Evolutionary conservation across 2,888 invertebrate species (phyloP).

Genomic region (Aporophyla lueneburgensis): DNA sequence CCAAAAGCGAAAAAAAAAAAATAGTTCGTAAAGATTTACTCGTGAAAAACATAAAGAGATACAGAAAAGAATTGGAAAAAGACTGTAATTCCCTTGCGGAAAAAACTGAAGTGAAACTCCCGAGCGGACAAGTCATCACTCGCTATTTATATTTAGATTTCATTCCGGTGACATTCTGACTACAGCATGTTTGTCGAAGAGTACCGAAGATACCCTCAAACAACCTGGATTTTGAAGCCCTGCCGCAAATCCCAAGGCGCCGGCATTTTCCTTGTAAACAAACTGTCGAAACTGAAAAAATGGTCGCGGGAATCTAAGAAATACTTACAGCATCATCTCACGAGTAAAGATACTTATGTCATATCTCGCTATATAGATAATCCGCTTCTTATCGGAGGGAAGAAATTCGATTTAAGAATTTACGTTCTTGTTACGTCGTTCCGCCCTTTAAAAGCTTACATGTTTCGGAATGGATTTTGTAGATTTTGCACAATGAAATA

Average conservation of each 20-base stretch:
- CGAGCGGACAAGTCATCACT: constrained; percentile 91
- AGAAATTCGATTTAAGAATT: constrained; percentile 97
- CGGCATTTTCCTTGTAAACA: constrained; percentile 98
- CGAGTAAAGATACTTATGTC: constrained; percentile 96
- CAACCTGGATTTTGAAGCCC: constrained; percentile 99
- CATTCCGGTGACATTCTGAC: constrained; percentile 98
- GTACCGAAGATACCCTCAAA: constrained; percentile 97
- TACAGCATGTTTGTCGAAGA: constrained; percentile 99
- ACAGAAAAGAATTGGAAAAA: constrained; percentile 97
- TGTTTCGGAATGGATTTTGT: constrained; percentile 97
- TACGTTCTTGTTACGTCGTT: constrained; percentile 98
- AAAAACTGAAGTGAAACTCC: constrained; percentile 87
- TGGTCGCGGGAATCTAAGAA: constrained; percentile 97
- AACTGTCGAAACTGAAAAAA: constrained; percentile 97
- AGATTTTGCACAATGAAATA: constrained; percentile 98
- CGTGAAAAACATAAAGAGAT: constrained; percentile 98
- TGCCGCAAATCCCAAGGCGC: constrained; percentile 97
- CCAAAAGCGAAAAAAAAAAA: too few relatives aligned
- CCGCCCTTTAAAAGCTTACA: constrained; percentile 97
- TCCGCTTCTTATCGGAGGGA: constrained; percentile 97
- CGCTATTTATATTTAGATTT: constrained; percentile 96
- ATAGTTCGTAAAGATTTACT: constrained; percentile 98
- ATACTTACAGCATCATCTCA: constrained; percentile 94
- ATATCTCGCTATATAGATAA: constrained; percentile 98
- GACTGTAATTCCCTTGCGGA: constrained; percentile 96